Percentiles rank a stretch among this genome's conserved stretches.
phyloP scores from a whole-genome alignment of 2,113 vertebrate species.

The Nettapus auritus region DNA sequence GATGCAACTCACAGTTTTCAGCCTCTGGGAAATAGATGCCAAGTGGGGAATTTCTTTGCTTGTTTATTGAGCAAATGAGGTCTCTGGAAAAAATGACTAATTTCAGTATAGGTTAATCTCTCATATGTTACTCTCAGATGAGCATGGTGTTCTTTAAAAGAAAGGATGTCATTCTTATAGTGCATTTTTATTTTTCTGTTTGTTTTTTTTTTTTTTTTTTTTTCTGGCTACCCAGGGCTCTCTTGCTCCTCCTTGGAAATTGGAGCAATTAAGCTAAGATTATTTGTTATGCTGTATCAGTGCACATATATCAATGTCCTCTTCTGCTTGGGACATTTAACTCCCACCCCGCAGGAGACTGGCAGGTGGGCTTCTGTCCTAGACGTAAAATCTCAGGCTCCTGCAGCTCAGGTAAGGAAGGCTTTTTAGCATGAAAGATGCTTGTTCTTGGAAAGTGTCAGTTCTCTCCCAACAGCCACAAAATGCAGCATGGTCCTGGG shows the following conservation, averaged over 20 bases:
- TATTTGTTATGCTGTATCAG: background rate
- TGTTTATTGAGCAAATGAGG: background rate
- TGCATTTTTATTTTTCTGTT: background rate
- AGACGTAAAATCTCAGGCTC: background rate
- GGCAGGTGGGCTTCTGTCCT: background rate
- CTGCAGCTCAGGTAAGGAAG: background rate
- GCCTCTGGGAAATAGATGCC: background rate
- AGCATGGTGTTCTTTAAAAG: background rate
- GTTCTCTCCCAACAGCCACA: background rate
- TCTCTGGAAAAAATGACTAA: background rate
- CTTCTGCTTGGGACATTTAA: background rate
- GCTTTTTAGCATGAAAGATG: background rate
- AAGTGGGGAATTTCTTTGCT: background rate
- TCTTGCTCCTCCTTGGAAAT: background rate
- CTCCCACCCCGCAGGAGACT: background rate
- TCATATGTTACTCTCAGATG: background rate
- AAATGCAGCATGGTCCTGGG: background rate
- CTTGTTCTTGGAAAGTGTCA: background rate
- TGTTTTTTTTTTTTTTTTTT: background rate
- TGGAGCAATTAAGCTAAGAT: background rate
- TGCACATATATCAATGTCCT: fast-evolving
- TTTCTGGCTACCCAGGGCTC: background rate
- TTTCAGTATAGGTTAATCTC: background rate
- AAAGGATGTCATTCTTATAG: background rate
- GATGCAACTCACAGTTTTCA: background rate